These are phyloP conservation scores for Galeopterus variegatus DNA, from an alignment of 2,113 vertebrate species.

Conservation along the genomic window DNA sequence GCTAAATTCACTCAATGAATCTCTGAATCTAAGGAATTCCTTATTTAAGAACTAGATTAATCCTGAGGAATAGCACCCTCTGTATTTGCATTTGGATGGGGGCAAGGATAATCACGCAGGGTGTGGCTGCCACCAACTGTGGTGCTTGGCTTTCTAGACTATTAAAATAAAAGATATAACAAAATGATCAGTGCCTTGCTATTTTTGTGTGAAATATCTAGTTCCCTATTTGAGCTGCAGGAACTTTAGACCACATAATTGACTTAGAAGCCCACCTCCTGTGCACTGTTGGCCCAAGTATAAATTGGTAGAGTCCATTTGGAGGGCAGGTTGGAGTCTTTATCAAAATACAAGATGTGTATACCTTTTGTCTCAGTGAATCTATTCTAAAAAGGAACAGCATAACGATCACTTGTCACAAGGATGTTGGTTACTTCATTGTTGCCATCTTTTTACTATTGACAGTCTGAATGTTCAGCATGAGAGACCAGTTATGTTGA, in stretches of 20 bases:
- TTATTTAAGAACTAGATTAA: conserved; percentile 63
- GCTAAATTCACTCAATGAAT: conserved; percentile 55
- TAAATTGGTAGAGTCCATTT: conserved; percentile 40
- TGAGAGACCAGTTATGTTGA: conserved; percentile 27
- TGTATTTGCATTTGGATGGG: conserved; percentile 61
- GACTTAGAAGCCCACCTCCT: conserved; percentile 4
- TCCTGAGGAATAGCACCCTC: not conserved
- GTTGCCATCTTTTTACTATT: conserved; percentile 30
- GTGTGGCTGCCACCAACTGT: not conserved
- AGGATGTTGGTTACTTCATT: not conserved
- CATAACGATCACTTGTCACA: not conserved
- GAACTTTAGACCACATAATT: conserved; percentile 12
- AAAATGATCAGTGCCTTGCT: conserved; percentile 44
- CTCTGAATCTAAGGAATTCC: conserved; percentile 8
- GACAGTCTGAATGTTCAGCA: not conserved
- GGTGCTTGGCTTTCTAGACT: conserved; percentile 44
- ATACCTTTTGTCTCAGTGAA: conserved; percentile 12
- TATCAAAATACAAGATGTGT: conserved; percentile 50
- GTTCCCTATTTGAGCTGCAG: conserved; percentile 3
- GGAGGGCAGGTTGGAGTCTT: conserved; percentile 19
- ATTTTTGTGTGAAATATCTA: conserved; percentile 52
- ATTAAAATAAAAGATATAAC: conserved; percentile 63
- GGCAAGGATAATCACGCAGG: conserved; percentile 22
- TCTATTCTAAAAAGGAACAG: conserved; percentile 58
- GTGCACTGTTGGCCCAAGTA: conserved; percentile 7